Evolutionary conservation across 2,797 vertebrate genomes (phyloP).

Genomic region (Harpagifer antarcticus): DNA sequence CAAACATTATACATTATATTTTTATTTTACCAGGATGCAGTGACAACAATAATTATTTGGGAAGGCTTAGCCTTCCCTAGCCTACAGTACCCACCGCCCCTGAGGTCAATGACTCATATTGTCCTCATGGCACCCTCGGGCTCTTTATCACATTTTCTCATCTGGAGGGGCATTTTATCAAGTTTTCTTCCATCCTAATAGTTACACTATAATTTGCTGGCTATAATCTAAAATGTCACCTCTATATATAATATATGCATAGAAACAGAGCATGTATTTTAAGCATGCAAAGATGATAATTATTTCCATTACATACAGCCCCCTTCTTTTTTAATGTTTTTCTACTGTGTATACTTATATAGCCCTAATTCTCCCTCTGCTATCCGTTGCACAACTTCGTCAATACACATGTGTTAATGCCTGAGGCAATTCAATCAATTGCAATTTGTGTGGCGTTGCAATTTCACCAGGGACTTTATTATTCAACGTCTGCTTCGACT

Average conservation of each 20-base stretch:
- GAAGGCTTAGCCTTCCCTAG: too few species aligned
- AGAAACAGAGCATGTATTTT: not conserved
- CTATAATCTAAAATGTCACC: not conserved
- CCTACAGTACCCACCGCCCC: too few species aligned
- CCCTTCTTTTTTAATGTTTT: too few species aligned
- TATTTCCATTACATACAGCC: not conserved
- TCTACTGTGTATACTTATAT: too few species aligned
- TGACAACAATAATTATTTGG: too few species aligned
- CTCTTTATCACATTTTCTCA: too few species aligned
- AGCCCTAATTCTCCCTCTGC: not conserved
- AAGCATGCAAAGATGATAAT: not conserved
- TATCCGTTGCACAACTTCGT: constrained; percentile 27
- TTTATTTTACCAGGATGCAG: too few species aligned
- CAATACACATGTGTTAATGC: constrained; percentile 32
- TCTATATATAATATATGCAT: not conserved
- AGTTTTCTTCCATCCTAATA: not conserved
- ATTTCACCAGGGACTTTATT: constrained; percentile 30
- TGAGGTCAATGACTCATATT: too few species aligned
- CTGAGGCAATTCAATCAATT: constrained; percentile 13
- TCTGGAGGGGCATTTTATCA: too few species aligned
- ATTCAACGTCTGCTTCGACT: not conserved
- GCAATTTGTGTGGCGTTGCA: constrained; percentile 22
- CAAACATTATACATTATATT: too few species aligned
- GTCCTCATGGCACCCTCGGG: too few species aligned
- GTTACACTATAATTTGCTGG: not conserved